These are phyloP conservation scores for Colius striatus DNA, from an alignment of 2,113 vertebrate species.

Conservation along the genomic window DNA sequence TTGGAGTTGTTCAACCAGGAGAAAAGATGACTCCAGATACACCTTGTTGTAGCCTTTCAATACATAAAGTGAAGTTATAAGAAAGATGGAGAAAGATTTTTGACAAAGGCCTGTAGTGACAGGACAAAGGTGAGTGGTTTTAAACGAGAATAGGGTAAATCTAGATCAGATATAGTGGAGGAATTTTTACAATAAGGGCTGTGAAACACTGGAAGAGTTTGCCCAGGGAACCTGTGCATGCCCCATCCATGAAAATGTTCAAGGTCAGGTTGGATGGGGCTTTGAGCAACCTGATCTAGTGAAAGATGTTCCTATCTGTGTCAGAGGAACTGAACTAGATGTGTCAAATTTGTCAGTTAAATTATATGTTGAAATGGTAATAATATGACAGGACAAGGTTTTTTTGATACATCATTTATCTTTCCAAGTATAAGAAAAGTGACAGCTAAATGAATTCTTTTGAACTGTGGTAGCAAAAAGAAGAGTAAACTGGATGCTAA, in stretches of 20 bases:
- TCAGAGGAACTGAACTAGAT: fast-evolving
- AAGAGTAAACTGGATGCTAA: background rate
- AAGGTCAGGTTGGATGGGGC: background rate
- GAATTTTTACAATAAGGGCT: fast-evolving
- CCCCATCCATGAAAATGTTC: fast-evolving
- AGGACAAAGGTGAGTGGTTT: background rate
- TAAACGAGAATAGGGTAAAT: background rate
- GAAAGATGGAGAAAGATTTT: background rate
- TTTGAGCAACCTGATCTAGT: background rate
- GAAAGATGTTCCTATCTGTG: background rate
- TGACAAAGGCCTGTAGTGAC: background rate
- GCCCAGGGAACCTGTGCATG: background rate
- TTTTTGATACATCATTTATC: background rate
- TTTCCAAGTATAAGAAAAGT: background rate
- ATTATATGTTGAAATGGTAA: background rate
- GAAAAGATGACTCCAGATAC: fast-evolving
- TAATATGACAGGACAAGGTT: fast-evolving
- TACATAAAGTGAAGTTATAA: background rate
- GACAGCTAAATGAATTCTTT: background rate
- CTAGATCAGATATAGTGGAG: background rate
- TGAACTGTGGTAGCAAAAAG: background rate
- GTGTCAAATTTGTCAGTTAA: background rate
- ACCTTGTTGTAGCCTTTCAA: background rate
- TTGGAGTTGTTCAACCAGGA: background rate
- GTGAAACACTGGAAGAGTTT: background rate